Percentiles rank a stretch among this genome's conserved stretches.
These are phyloP conservation scores for Meriones unguiculatus DNA, from an alignment of 2,113 vertebrate species.

Conservation along the genomic window DNA sequence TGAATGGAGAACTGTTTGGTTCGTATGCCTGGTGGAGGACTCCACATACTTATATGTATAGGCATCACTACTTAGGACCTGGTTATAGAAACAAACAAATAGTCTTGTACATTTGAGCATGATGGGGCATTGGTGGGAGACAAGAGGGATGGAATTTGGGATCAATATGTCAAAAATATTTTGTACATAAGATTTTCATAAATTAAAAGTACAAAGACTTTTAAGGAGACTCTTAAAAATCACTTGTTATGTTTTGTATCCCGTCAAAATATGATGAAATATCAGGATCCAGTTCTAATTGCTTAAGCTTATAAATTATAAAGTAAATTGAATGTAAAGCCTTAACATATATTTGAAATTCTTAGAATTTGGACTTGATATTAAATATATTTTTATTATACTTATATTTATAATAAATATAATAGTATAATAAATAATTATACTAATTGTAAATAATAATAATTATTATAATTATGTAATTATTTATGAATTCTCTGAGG, in stretches of 20 bases:
- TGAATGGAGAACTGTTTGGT: background rate
- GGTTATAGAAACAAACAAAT: background rate
- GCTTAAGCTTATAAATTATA: background rate
- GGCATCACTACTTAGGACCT: background rate
- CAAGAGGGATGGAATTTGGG: background rate
- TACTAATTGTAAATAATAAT: too few relatives aligned
- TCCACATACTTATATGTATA: background rate
- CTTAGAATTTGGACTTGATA: background rate
- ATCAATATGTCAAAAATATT: background rate
- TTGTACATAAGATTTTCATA: background rate
- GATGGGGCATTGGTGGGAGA: background rate
- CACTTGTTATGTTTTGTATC: background rate
- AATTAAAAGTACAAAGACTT: too few relatives aligned
- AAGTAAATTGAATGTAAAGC: background rate
- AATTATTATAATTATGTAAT: too few relatives aligned
- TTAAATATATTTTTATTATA: background rate
- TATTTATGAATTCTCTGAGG: too few relatives aligned
- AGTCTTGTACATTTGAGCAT: background rate
- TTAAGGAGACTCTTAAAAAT: background rate
- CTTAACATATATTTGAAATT: background rate
- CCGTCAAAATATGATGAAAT: background rate
- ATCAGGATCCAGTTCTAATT: background rate
- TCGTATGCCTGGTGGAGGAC: background rate
- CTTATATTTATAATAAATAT: too few relatives aligned
- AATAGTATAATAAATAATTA: too few relatives aligned